A percentile compares a stretch with the other conserved stretches of the same genome.
Conservation (phyloP, 2,888 invertebrate genomes). For the Dorcus hopei region DNA sequence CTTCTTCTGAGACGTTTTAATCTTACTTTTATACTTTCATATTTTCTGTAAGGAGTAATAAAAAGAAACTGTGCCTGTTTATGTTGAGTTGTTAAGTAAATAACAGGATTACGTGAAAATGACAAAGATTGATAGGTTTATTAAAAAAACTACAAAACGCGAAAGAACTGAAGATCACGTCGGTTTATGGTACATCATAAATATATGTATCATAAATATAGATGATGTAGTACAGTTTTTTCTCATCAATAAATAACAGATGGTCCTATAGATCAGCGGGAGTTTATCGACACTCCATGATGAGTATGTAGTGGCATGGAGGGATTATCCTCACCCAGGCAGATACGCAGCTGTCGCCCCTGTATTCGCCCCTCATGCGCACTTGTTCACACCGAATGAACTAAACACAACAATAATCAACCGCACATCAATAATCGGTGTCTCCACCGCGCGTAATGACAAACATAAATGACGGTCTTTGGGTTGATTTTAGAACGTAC, state of each 20-base stretch:
- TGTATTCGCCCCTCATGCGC: neutral
- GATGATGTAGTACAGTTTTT: neutral
- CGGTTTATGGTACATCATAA: too few relatives aligned
- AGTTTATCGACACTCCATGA: constrained; percentile 19
- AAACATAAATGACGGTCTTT: neutral
- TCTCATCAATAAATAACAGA: neutral
- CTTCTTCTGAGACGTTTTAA: too few relatives aligned
- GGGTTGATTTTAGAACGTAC: neutral
- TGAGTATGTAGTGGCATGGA: constrained; percentile 18
- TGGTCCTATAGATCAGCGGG: neutral
- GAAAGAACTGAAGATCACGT: too few relatives aligned
- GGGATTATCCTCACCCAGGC: constrained; percentile 14
- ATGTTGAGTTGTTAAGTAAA: too few relatives aligned
- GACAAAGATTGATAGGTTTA: too few relatives aligned
- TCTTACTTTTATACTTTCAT: too few relatives aligned
- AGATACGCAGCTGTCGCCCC: neutral
- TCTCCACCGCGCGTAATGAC: neutral
- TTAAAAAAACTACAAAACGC: too few relatives aligned
- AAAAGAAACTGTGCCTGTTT: too few relatives aligned
- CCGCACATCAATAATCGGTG: neutral
- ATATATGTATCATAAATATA: neutral
- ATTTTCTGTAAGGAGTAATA: too few relatives aligned
- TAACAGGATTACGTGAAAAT: too few relatives aligned
- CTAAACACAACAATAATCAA: constrained; percentile 2
- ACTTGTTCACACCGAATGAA: constrained; percentile 2